Evolutionary conservation across 2,888 invertebrate genomes (phyloP).

Genomic region (Dusona sp.): DNA sequence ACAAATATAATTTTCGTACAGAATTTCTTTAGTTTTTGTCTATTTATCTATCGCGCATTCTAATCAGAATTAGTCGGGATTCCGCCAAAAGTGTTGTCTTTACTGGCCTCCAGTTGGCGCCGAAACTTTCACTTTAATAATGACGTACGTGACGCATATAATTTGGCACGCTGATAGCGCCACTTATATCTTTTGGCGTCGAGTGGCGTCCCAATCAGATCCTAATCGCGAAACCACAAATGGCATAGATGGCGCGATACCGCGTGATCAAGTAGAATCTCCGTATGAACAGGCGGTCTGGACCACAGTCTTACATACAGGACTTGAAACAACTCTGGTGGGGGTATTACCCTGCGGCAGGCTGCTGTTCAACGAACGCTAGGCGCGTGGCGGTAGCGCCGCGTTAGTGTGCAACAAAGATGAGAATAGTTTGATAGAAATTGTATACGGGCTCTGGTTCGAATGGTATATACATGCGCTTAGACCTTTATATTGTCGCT

Average conservation of each 20-base stretch:
- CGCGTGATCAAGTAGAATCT: background rate
- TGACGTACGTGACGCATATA: background rate
- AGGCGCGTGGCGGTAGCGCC: background rate
- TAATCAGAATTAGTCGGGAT: background rate
- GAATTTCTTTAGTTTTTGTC: no score
- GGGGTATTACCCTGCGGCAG: background rate
- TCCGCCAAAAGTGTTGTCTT: background rate
- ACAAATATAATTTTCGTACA: no score
- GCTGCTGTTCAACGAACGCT: background rate
- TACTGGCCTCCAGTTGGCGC: background rate
- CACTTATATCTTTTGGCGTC: background rate
- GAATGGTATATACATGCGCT: background rate
- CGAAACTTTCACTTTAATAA: background rate
- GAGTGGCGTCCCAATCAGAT: background rate
- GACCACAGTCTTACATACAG: background rate
- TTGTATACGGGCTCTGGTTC: background rate
- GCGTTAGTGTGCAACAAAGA: background rate
- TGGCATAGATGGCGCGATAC: background rate
- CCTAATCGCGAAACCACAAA: background rate
- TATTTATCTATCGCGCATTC: background rate
- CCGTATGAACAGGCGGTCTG: background rate
- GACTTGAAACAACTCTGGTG: background rate
- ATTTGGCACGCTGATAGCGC: slow-evolving; percentile 1
- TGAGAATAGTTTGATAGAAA: background rate
- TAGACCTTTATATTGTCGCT: background rate